Percentiles rank a stretch among this genome's conserved stretches.
Conservation (phyloP, 2,113 vertebrate genomes). For the Coreoperca whiteheadi region DNA sequence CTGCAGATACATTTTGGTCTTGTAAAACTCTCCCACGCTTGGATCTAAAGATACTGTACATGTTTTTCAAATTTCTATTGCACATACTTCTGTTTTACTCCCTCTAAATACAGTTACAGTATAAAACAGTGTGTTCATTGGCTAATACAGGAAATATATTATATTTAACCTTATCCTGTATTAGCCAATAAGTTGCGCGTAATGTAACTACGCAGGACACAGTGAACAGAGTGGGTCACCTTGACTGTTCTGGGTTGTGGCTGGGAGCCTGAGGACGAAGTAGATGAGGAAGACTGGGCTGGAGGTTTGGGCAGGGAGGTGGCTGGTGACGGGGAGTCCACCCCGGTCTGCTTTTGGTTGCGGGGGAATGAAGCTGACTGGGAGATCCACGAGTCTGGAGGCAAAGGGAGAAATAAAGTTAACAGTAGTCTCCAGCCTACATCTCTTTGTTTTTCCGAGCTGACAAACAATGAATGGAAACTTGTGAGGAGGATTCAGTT, state of each 20-base stretch:
- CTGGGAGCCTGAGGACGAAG: slow-evolving; percentile 89
- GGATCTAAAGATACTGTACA: no score
- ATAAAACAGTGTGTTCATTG: not conserved
- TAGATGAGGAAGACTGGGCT: slow-evolving; percentile 89
- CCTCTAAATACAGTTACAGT: not conserved
- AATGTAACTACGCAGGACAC: not conserved
- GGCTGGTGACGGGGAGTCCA: slow-evolving; percentile 93
- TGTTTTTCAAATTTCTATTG: not conserved
- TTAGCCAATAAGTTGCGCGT: no score
- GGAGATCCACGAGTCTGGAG: slow-evolving; percentile 96
- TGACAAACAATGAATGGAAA: not conserved
- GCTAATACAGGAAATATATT: not conserved
- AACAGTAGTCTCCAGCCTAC: not conserved
- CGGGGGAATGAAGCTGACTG: slow-evolving; percentile 97
- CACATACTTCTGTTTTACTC: not conserved
- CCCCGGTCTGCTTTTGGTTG: slow-evolving; percentile 95
- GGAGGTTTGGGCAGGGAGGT: slow-evolving; percentile 93
- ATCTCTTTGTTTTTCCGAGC: not conserved
- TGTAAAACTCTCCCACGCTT: no score
- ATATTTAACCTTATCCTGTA: no score
- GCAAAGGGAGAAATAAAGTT: not conserved
- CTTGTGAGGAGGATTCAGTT: not conserved
- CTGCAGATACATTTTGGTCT: not conserved
- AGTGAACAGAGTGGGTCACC: slow-evolving; percentile 51
- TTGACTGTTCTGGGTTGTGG: slow-evolving; percentile 92